These are phyloP conservation scores for Drosophila anomalata DNA, from an alignment of 2,888 invertebrate species.

Conservation along the genomic window DNA sequence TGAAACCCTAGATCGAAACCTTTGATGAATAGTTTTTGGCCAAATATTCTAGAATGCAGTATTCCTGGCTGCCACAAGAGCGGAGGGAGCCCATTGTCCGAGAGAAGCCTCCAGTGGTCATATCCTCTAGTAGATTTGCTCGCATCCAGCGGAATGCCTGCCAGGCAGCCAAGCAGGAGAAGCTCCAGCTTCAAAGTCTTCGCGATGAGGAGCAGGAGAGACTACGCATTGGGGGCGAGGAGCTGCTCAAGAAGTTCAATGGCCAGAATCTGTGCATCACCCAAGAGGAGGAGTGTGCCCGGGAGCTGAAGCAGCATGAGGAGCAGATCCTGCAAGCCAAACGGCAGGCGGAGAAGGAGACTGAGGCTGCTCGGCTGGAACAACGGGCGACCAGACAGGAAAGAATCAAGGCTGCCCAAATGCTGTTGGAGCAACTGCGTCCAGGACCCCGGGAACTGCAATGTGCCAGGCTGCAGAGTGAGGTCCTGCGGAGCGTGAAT, in stretches of 20 bases:
- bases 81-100: slow-evolving; percentile 50
- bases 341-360: slow-evolving; percentile 46
- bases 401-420: slow-evolving; percentile 79
- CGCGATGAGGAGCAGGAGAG: slow-evolving; percentile 48
- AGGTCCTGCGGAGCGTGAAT: slow-evolving; percentile 80
- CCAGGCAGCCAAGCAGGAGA: slow-evolving; percentile 31
- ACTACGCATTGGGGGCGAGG: slow-evolving; percentile 60
- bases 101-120: slow-evolving; percentile 69
- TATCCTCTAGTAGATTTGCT: slow-evolving; percentile 63
- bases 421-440: slow-evolving; percentile 78
- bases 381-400: slow-evolving; percentile 69
- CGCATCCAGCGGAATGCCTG: slow-evolving; percentile 56
- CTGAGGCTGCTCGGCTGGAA: slow-evolving; percentile 81
- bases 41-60: slow-evolving; percentile 47
- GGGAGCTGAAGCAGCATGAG: slow-evolving; percentile 32
- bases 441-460: slow-evolving; percentile 81
- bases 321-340: slow-evolving; percentile 30
- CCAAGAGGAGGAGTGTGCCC: slow-evolving; percentile 55
- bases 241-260: slow-evolving; percentile 49
- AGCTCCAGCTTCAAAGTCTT: slow-evolving; percentile 44
- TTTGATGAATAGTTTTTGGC: neutral
- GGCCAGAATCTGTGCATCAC: slow-evolving; percentile 57
- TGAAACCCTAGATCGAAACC: neutral
- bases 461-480: slow-evolving; percentile 81
- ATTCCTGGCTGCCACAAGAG: slow-evolving; percentile 68